phyloP scores from a whole-genome alignment of 1,140 invertebrate genomes.

The Heliconius nattereri region DNA sequence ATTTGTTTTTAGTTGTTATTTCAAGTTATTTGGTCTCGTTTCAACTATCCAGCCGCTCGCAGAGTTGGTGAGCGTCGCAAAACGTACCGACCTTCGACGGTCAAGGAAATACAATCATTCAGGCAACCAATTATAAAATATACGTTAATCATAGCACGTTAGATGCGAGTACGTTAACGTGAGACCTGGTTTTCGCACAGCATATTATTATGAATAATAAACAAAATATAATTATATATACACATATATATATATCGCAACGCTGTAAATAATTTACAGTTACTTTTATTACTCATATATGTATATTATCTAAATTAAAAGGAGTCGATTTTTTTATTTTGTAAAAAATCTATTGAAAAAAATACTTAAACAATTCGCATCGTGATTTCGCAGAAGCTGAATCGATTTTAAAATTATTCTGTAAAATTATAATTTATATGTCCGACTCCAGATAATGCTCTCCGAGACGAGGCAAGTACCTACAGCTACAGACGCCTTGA shows the following conservation, averaged over 20 bases:
- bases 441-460: conserved; percentile 18
- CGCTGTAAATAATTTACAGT: conserved; percentile 40
- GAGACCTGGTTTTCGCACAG: conserved; percentile 64
- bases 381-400: conserved; percentile 59
- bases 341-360: not conserved
- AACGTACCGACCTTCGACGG: conserved; percentile 65
- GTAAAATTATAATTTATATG: conserved; percentile 14
- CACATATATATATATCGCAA: conserved; percentile 53
- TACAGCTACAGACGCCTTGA: conserved; percentile 56
- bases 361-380: conserved; percentile 48
- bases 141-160: conserved; percentile 61
- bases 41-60: conserved; percentile 49
- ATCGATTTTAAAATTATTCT: conserved; percentile 37
- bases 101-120: conserved; percentile 73
- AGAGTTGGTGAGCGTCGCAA: conserved; percentile 55
- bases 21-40: conserved; percentile 39
- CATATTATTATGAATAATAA: conserved; percentile 47
- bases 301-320: not conserved
- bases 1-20: not conserved
- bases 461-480: conserved; percentile 46
- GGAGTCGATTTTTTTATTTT: not conserved
- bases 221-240: conserved; percentile 18
- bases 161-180: conserved; percentile 35
- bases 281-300: not conserved
- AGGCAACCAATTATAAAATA: conserved; percentile 63